These are phyloP conservation scores for Acanthurus leucopareius DNA, from an alignment of 2,797 vertebrate genomes.

Conservation along the genomic window DNA sequence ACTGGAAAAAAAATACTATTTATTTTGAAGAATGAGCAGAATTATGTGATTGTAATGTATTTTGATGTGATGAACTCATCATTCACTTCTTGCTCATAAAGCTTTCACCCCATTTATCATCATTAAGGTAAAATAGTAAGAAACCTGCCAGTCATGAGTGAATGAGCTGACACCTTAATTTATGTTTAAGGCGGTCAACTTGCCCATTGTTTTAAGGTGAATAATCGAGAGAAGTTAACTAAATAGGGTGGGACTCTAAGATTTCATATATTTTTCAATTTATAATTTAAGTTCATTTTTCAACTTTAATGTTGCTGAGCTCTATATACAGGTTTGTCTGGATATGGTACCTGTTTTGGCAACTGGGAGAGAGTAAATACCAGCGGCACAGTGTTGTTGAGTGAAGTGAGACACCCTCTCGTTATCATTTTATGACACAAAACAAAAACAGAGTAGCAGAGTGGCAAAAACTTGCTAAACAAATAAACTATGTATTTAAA, in stretches of 20 bases:
- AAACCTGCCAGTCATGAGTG: not conserved
- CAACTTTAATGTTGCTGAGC: not conserved
- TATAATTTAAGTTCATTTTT: not conserved
- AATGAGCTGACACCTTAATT: conserved; percentile 14
- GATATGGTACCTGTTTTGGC: no score
- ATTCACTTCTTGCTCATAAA: not conserved
- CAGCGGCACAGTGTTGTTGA: no score
- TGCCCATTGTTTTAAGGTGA: not conserved
- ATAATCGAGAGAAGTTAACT: conserved; percentile 3
- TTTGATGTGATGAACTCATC: no score
- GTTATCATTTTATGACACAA: no score
- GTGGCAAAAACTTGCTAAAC: no score
- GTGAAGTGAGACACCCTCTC: no score
- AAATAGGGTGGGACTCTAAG: not conserved
- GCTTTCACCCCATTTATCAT: conserved; percentile 4
- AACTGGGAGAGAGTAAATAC: no score
- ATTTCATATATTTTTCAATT: not conserved
- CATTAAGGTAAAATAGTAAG: conserved; percentile 1
- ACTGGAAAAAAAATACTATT: not conserved
- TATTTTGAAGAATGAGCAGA: not conserved
- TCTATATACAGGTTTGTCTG: not conserved
- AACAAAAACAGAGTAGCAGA: not conserved
- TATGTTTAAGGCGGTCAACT: not conserved
- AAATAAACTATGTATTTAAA: no score
- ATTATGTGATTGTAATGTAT: no score